Base-by-base conservation (phyloP, 2,113 vertebrate species). In the Misgurnus mizolepis region DNA sequence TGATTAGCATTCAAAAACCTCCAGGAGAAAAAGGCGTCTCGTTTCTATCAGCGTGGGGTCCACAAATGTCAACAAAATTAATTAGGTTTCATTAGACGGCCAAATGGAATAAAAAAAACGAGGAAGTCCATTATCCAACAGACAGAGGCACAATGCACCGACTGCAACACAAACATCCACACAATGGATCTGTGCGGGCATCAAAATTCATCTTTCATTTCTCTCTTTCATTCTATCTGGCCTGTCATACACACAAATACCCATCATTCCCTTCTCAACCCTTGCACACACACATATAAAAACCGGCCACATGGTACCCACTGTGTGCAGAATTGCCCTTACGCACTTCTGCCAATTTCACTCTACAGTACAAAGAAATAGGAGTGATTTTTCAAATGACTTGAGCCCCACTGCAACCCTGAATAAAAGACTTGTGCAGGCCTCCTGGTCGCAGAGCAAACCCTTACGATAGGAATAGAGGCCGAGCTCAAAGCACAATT, bases 1-100 rank as follows among this genome's bases (percentile, higher is more conserved):
- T 80, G 73, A 89, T 91, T 89, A 89, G 82, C 87, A 89, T 90
- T 89, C 83, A 86, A 72, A 87, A 85, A 82, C 79, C 34, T 55
- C 60, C 60, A 79, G 9, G 2, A 75, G 66, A 71, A 67, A 49
- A 62, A 34, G 18, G 75, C 67, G 60, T 78, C 79, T 70, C 27
- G 18, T 80, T 81, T 71, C 61, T 71, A 80, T 81, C 82, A 79
- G 81, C 66, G 73, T 76, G 81, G 83, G 75, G 86, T 88, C 78
- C 67, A 82, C 67, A 86, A 77, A 74, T 85, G 86, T 89, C 87
- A 83, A 81, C 82, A 83, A 80, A 89, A 88, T 90, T 88, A 89
- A 86, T 86, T 89, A 88, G 82, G 67, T 80, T 86, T 82, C 82
- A 83, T 65, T 85, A 81, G 74, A 83, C 81, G 81, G 83, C 82